Percentiles rank a stretch among this genome's conserved stretches.
phyloP scores from a whole-genome alignment of 2,888 invertebrate species.

The Lasioglossum pauxillum region DNA sequence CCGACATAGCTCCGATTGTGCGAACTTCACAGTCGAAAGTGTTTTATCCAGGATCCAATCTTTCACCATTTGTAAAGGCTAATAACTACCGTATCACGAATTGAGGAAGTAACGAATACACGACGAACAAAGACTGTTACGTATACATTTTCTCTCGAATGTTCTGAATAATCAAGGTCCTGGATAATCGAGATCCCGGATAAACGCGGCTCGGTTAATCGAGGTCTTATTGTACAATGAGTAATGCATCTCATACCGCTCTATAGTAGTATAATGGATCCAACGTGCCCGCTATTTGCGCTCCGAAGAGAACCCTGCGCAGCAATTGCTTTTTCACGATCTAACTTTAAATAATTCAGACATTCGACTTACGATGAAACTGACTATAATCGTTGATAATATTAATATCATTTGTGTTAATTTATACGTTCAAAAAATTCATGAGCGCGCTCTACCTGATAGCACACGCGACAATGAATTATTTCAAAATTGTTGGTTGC shows the following conservation, averaged over 20 bases:
- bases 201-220: slow-evolving; percentile 8
- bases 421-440: background rate
- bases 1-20: background rate
- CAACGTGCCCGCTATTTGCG: background rate
- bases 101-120: slow-evolving; percentile 1
- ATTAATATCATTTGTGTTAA: background rate
- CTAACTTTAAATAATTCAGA: background rate
- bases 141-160: background rate
- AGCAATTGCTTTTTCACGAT: background rate
- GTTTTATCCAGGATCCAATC: background rate
- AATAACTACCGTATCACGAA: background rate
- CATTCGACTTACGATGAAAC: background rate
- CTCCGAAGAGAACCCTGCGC: background rate
- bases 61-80: background rate
- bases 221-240: slow-evolving; percentile 11
- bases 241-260: background rate
- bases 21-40: background rate
- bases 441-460: no score
- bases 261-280: background rate
- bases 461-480: no score
- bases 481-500: no score
- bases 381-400: background rate
- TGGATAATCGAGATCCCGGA: slow-evolving; percentile 6
- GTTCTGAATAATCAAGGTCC: slow-evolving; percentile 9
- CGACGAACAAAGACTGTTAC: slow-evolving; percentile 5